Conservation (phyloP, 2,888 invertebrate genomes). For the Andrena dorsata region DNA sequence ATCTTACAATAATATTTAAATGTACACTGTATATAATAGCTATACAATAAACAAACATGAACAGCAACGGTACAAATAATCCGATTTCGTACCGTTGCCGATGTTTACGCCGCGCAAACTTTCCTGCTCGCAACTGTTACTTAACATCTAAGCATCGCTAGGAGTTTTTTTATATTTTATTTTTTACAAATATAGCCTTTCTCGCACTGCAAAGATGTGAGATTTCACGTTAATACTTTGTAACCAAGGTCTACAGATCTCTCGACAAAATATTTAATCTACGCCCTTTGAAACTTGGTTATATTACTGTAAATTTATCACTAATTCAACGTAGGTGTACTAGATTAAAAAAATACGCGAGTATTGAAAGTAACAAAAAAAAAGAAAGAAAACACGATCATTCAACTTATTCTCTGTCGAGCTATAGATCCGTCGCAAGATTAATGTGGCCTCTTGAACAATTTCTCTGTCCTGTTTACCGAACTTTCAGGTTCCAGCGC, state of each 20-base stretch:
- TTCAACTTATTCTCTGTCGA: conserved; percentile 27
- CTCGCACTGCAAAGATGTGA: conserved; percentile 17
- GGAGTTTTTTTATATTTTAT: conserved; percentile 5
- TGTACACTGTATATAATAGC: conserved; percentile 46
- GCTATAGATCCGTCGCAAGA: conserved; percentile 28
- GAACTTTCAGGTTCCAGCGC: conserved; percentile 79
- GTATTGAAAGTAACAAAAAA: conserved; percentile 42
- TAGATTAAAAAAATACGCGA: conserved; percentile 32
- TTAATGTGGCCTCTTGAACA: conserved; percentile 83
- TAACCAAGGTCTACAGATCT: conserved; percentile 29
- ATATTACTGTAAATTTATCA: conserved; percentile 29
- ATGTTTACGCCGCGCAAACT: conserved; percentile 8
- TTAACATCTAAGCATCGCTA: conserved; percentile 32
- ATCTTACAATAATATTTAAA: conserved; percentile 46
- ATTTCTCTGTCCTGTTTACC: conserved; percentile 76
- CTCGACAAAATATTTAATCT: conserved; percentile 25
- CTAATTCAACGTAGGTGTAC: conserved; percentile 24
- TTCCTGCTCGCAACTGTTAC: conserved; percentile 30
- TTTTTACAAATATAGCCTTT: conserved; percentile 44
- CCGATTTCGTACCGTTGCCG: conserved; percentile 15
- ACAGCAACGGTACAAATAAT: conserved; percentile 41
- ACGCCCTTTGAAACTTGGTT: conserved; percentile 14
- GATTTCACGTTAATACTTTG: conserved; percentile 35
- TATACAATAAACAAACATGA: conserved; percentile 52
- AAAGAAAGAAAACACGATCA: conserved; percentile 4